These are phyloP conservation scores for Perodicticus potto DNA, from an alignment of 2,797 vertebrate species.

Conservation along the genomic window DNA sequence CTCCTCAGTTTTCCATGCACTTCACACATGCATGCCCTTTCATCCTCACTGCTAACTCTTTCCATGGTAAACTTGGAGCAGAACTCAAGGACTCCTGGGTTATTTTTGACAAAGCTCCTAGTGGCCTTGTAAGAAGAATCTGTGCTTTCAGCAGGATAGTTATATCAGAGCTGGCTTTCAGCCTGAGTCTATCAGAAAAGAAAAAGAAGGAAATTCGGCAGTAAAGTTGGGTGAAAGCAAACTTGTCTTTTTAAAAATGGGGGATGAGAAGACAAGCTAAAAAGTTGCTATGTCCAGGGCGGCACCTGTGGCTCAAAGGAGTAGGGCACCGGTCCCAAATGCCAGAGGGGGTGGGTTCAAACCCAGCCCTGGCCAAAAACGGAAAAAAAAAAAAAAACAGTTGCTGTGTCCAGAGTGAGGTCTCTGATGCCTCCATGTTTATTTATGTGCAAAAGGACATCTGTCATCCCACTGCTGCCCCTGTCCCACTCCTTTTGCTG, in stretches of 20 bases:
- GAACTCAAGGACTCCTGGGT: constrained; percentile 38
- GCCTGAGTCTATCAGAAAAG: background rate
- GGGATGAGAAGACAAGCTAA: background rate
- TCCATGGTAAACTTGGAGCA: background rate
- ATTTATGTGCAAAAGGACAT: background rate
- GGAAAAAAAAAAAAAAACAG: no score
- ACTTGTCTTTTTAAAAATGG: background rate
- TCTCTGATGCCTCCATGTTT: background rate
- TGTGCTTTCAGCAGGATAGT: background rate
- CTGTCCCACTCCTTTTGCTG: background rate
- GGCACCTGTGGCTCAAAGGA: no score
- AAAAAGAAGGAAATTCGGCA: constrained; percentile 1
- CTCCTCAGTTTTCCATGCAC: background rate
- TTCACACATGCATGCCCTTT: background rate
- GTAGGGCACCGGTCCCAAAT: no score
- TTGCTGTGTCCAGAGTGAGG: background rate
- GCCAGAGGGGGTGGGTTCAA: no score
- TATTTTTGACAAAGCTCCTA: constrained; percentile 7
- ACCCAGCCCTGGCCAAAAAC: no score
- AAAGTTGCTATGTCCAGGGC: background rate
- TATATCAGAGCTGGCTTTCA: background rate
- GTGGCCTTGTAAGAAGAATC: background rate
- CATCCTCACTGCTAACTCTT: background rate
- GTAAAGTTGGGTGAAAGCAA: background rate
- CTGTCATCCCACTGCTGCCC: background rate